Conservation (phyloP, 92 coral and sea anemone species). For the Parazoanthus darwini region DNA sequence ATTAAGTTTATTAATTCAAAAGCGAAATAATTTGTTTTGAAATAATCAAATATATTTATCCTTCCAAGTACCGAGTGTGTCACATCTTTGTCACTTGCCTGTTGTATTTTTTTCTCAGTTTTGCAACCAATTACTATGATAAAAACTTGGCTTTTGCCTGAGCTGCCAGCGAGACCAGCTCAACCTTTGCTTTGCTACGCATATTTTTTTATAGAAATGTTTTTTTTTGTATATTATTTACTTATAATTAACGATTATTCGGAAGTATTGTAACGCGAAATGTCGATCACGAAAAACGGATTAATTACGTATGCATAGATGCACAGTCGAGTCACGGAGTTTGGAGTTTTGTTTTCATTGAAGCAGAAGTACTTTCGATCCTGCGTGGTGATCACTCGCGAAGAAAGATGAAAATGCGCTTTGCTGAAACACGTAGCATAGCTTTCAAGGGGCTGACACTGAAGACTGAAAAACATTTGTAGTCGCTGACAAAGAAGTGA, state of each 20-base stretch:
- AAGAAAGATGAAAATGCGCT: background rate
- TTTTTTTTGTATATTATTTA: background rate
- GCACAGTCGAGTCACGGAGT: slow-evolving; percentile 1
- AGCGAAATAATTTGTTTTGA: too few species aligned
- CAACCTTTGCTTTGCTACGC: background rate
- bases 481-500: background rate
- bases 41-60: too few species aligned
- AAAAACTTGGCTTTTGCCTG: background rate
- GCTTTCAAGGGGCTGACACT: background rate
- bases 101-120: background rate
- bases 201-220: background rate
- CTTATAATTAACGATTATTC: background rate
- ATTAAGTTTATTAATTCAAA: too few species aligned
- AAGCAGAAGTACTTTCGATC: background rate
- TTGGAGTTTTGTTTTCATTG: slow-evolving; percentile 3
- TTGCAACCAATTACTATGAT: background rate
- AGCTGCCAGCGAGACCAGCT: too few species aligned
- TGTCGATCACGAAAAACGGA: background rate
- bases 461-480: slow-evolving; percentile 9
- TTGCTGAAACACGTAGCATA: background rate
- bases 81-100: too few species aligned
- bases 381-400: background rate
- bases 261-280: slow-evolving; percentile 20
- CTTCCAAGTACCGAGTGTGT: background rate
- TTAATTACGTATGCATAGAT: slow-evolving; percentile 14